Percentiles rank a stretch among this genome's conserved stretches.
Conservation (phyloP, 2,797 vertebrate species). For the Ctenochaetus hawaiiensis region DNA sequence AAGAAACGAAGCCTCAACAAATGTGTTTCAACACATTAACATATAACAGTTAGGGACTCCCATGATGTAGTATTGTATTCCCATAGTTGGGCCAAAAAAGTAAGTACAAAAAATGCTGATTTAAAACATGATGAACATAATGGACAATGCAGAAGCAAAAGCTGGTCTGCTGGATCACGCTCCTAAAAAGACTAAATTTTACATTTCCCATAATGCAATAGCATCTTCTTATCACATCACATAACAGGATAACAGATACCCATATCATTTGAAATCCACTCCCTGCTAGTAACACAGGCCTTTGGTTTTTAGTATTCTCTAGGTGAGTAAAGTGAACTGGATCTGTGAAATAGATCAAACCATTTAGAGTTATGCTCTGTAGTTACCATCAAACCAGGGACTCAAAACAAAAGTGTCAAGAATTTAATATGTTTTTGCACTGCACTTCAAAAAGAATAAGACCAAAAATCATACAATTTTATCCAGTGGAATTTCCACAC, state of each 20-base stretch:
- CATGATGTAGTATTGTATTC: background rate
- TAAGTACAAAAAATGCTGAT: background rate
- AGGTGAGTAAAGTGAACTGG: background rate
- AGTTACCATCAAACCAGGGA: background rate
- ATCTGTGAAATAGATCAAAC: background rate
- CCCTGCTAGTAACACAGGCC: background rate
- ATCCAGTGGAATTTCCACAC: background rate
- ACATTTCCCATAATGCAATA: background rate
- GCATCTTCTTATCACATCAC: background rate
- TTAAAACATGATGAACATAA: background rate
- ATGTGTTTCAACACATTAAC: background rate
- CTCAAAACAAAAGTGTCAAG: background rate
- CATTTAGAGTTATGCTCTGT: background rate
- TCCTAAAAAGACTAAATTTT: background rate
- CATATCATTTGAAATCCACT: background rate
- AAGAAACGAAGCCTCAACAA: background rate
- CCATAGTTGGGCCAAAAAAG: background rate
- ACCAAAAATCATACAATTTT: background rate
- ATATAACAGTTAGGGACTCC: background rate
- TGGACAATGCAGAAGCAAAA: background rate
- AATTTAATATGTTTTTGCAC: background rate
- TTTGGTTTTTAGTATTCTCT: background rate
- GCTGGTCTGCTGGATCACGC: too few species aligned
- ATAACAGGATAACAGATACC: background rate
- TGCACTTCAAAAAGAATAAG: background rate